Evolutionary conservation across 2,113 vertebrate species (phyloP), one percentile per base, ranked within the genome.

Genomic region (Phylloscopus whistleri): DNA sequence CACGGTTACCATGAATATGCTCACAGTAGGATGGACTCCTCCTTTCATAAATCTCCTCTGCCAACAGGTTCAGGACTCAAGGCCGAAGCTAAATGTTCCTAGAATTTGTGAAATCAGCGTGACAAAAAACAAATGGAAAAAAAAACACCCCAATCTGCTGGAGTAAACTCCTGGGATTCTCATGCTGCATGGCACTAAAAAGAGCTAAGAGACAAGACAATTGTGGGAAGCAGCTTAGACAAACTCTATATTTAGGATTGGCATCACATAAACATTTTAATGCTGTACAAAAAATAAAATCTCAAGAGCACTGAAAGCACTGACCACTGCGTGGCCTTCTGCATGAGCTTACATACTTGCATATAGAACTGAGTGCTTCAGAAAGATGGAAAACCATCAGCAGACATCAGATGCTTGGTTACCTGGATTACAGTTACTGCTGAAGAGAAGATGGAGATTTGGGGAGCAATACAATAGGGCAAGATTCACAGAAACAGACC

Each of bases 261-360:
- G 8, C 41, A 41, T 59, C 48, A 87, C 37, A 21, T 13, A 13
- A 18, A 18, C 12, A 5, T 21, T 28, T 70, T 44, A 37, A 64
- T 18, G 3, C 11, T 37, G 23, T 3, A 33, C 13, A 15, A 62
- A 89, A 73, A 31, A 68, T 18, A 41, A 43, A 59, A n/a, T 1
- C 4, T 31, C 19, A 53, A 66, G 10, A 76, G 75, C 19, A 52
- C 12, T 43, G 60, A 33, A n/a, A 91, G 52, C 33, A 21, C 41
- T 62, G 53, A 41, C 16, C 41, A 35, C 24, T 33, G 13, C 1
- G 1, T 33, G 39, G 35, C 44, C 48, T 77, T 81, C 41, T 19
- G 12, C 9, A 18, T 10, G n/a, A 3, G 0, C 41, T 73, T 52
- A 16, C 1, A 31, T 2, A 28, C 11, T 19, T 23, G 6, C 24